Base-by-base conservation (phyloP, 2,888 invertebrate species). In the Andrena camellia region DNA sequence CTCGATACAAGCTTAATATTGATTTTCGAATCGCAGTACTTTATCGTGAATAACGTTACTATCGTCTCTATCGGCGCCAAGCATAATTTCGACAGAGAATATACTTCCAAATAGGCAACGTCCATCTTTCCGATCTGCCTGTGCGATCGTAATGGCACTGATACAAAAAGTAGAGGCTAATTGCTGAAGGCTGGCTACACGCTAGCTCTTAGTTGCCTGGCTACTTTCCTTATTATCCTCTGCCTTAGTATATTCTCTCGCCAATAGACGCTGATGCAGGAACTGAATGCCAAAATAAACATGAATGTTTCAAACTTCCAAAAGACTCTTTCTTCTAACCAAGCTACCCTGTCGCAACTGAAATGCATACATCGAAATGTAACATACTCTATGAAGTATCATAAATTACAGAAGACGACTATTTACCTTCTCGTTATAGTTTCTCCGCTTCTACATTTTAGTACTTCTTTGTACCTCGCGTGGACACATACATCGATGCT, bases 291-390 rank as follows among this genome's bases (percentile, higher is more conserved):
- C 48, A 96, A 91, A 0, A 96, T 94, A 91, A 97, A 96, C 94
- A 96, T 96, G 91, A 96, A 95, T 69, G 96, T 95, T 91, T 97
- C 96, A 92, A 98, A 98, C 88, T 97, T 96, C 97, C 97, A 97
- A 94, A 97, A 99, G 76, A 96, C 96, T 82, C 96, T 95, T 92
- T 98, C 97, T 92, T 98, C 98, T 69, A 98, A 95, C 95, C 97
- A 97, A 2, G 97, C 97, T 20, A 98, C 97, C 92, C 96, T 95
- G 91, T 98, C 97, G 95, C 98, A 98, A 93, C 98, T 97, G 94
- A 84, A 96, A 95, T 60, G 29, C 5, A 50, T 23, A 52, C 7
- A 23, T 23, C 26, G 33, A 42, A 17, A 60, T 48, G 31, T n/a
- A 1, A 0, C 8, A 60, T 23, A 57, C 10, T 7, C 31, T 8